phyloP scores from a whole-genome alignment of 23 tunicate species.

The Phallusia fumigata region DNA sequence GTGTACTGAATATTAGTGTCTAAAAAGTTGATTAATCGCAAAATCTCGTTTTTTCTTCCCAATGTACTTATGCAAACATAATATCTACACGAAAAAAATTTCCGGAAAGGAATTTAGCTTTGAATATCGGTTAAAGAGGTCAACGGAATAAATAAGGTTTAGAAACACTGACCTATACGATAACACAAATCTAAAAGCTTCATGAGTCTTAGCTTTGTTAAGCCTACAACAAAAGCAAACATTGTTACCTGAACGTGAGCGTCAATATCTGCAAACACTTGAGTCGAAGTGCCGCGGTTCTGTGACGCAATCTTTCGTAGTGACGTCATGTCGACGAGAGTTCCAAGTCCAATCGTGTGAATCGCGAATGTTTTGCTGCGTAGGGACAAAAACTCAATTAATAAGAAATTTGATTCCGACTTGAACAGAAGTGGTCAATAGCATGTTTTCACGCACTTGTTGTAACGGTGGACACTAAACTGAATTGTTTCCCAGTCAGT shows the following conservation, averaged over 20 bases:
- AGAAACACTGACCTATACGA: too few relatives aligned
- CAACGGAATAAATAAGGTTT: too few relatives aligned
- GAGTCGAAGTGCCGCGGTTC: constrained; percentile 39
- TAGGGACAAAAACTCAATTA: not conserved
- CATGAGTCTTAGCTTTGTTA: not conserved
- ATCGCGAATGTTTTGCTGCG: constrained; percentile 36
- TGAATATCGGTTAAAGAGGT: too few relatives aligned
- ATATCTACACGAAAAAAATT: too few relatives aligned
- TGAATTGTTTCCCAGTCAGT: not conserved
- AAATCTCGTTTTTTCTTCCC: too few relatives aligned
- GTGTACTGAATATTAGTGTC: too few relatives aligned
- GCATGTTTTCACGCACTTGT: constrained; percentile 15
- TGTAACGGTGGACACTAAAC: not conserved
- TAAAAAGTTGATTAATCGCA: too few relatives aligned
- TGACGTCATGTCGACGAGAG: constrained; percentile 34
- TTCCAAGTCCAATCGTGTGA: constrained; percentile 54
- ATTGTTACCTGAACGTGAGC: constrained; percentile 36
- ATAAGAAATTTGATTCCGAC: not conserved
- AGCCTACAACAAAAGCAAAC: not conserved
- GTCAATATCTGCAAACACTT: constrained; percentile 45
- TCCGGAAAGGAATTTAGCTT: too few relatives aligned
- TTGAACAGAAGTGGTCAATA: not conserved
- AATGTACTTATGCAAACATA: too few relatives aligned
- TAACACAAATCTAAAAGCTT: not conserved
- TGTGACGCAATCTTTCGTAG: constrained; percentile 42